These are phyloP conservation scores for Fissipunctia ypsillon DNA, from an alignment of 2,888 invertebrate genomes.

Conservation along the genomic window DNA sequence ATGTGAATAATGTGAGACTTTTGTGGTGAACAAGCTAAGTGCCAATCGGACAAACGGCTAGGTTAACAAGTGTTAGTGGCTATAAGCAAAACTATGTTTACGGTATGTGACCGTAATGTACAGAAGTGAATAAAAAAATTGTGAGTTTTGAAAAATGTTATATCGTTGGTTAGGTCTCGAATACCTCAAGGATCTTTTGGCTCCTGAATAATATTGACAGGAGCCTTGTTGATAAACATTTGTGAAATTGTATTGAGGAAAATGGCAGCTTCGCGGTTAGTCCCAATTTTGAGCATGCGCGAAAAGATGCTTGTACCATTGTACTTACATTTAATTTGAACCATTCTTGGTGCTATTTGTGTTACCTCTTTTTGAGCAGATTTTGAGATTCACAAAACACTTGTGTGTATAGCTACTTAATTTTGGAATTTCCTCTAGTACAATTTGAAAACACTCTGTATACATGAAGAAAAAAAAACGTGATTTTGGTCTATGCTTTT, in stretches of 20 bases:
- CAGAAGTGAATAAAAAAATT: conserved; percentile 35
- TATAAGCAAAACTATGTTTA: conserved; percentile 54
- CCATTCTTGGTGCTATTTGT: conserved; percentile 50
- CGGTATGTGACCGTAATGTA: conserved; percentile 52
- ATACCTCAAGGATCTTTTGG: conserved; percentile 16
- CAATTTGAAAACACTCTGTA: conserved; percentile 10
- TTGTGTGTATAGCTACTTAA: conserved; percentile 23
- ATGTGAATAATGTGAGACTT: conserved; percentile 8
- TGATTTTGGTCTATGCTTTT: not conserved
- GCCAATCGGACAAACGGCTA: conserved; percentile 59
- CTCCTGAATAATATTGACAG: not conserved
- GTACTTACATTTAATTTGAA: conserved; percentile 23
- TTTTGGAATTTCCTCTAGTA: conserved; percentile 23
- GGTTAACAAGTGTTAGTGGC: conserved; percentile 54
- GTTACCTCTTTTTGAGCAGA: conserved; percentile 16
- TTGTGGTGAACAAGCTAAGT: conserved; percentile 50
- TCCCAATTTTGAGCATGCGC: not conserved
- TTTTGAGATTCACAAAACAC: conserved; percentile 32
- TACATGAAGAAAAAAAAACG: not conserved
- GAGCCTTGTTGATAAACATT: not conserved
- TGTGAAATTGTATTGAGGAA: not conserved
- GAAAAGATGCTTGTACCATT: conserved; percentile 19
- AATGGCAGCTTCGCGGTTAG: too few species aligned
- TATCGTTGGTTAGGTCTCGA: conserved; percentile 36
- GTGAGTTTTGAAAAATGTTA: conserved; percentile 31